Conservation (phyloP, 2,888 invertebrate genomes). For the Tachina lurida region DNA sequence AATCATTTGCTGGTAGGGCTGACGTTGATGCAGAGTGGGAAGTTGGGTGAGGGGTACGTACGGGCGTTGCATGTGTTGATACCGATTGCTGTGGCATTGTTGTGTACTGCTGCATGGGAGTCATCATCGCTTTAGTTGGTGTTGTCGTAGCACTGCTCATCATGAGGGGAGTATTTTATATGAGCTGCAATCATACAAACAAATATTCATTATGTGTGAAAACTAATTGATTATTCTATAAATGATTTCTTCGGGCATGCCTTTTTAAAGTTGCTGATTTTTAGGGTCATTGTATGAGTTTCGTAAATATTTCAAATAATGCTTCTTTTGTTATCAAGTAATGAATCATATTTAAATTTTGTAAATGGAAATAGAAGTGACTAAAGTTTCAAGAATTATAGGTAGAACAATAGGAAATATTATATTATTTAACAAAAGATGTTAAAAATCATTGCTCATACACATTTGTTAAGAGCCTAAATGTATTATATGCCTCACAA, state of each 20-base stretch:
- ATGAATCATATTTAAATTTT: conserved; percentile 31
- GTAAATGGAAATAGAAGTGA: not conserved
- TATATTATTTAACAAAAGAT: too few relatives aligned
- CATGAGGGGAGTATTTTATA: not conserved
- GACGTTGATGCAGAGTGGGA: conserved; percentile 60
- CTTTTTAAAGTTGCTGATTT: conserved; percentile 28
- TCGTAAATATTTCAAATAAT: conserved; percentile 14
- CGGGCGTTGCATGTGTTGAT: conserved; percentile 58
- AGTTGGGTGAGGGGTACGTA: conserved; percentile 55
- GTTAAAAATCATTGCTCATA: too few relatives aligned
- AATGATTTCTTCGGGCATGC: conserved; percentile 25
- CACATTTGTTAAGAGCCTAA: too few relatives aligned
- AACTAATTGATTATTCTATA: conserved; percentile 49
- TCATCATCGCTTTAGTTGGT: conserved; percentile 72
- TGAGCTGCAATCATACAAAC: conserved; percentile 34
- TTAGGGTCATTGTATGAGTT: conserved; percentile 22
- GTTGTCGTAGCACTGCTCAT: conserved; percentile 63
- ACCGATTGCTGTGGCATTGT: conserved; percentile 56
- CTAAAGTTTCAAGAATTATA: not conserved
- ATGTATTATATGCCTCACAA: too few relatives aligned
- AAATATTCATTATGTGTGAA: not conserved
- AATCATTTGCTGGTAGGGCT: conserved; percentile 83
- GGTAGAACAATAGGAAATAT: not conserved
- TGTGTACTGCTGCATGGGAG: conserved; percentile 64
- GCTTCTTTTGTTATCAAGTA: conserved; percentile 33